Percentiles rank a stretch among this genome's conserved stretches.
Evolutionary conservation across 2,797 vertebrate species (phyloP).

Genomic region (Sebastes vulpes): DNA sequence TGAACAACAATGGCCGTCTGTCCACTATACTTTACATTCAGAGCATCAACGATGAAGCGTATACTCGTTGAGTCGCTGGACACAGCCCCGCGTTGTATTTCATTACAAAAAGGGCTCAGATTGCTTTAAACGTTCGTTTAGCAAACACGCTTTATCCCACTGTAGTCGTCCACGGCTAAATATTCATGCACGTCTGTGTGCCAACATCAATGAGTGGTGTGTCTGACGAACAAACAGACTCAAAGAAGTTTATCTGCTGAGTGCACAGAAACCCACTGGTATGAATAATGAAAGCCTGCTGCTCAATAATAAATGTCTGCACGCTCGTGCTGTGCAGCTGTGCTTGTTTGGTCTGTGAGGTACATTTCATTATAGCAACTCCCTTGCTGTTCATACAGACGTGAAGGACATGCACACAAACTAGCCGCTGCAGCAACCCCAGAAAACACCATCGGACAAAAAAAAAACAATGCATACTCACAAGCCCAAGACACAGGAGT

Average conservation of each 20-base stretch:
- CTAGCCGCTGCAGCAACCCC: constrained; percentile 19
- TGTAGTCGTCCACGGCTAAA: constrained; percentile 46
- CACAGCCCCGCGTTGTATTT: constrained; percentile 53
- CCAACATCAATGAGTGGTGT: constrained; percentile 63
- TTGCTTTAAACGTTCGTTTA: constrained; percentile 62
- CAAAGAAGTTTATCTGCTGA: constrained; percentile 74
- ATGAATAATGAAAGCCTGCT: constrained; percentile 80
- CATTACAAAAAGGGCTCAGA: constrained; percentile 38
- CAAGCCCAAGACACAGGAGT: not conserved
- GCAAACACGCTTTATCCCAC: constrained; percentile 42
- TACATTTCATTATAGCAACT: constrained; percentile 67
- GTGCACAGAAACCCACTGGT: constrained; percentile 65
- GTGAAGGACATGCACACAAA: constrained; percentile 57
- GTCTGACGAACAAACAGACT: constrained; percentile 78
- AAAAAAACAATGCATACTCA: not conserved
- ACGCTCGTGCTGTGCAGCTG: constrained; percentile 62
- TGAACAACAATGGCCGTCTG: constrained; percentile 13
- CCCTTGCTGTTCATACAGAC: constrained; percentile 48
- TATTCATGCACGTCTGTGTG: constrained; percentile 68
- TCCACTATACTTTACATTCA: constrained; percentile 29
- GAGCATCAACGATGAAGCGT: constrained; percentile 29
- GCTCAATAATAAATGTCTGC: constrained; percentile 81
- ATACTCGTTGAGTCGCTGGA: constrained; percentile 20
- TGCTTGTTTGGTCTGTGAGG: constrained; percentile 70
- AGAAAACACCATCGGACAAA: not conserved